Evolutionary conservation across 2,113 vertebrate genomes (phyloP).

Genomic region (Anseranas semipalmata): DNA sequence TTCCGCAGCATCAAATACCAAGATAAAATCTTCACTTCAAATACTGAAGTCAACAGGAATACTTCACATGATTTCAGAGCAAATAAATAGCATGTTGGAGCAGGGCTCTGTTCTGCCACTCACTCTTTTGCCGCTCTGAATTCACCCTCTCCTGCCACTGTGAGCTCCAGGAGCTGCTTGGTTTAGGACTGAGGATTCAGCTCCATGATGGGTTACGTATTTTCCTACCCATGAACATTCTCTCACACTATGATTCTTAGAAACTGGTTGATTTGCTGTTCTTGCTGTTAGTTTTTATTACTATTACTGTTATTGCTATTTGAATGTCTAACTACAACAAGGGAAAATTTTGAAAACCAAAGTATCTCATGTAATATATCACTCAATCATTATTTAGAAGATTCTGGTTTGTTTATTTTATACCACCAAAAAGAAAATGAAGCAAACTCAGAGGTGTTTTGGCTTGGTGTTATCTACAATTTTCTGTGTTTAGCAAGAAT

Average conservation of each 20-base stretch:
- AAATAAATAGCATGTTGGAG: background rate
- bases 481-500: background rate
- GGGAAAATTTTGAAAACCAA: background rate
- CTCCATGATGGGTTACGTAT: background rate
- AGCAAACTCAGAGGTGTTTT: background rate
- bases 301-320: background rate
- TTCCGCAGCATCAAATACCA: background rate
- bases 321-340: background rate
- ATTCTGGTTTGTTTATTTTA: background rate
- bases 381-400: background rate
- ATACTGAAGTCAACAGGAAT: background rate
- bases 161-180: background rate
- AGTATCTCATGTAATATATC: background rate
- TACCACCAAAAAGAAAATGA: background rate
- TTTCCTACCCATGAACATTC: background rate
- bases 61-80: background rate
- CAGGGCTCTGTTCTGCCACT: background rate
- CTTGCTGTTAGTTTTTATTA: background rate
- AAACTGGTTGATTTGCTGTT: background rate
- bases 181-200: background rate
- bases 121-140: background rate
- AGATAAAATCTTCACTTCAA: background rate
- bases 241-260: background rate
- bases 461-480: fast-evolving
- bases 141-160: background rate